phyloP scores from a whole-genome alignment of 2,888 invertebrate genomes.

The Megamerina dolium region DNA sequence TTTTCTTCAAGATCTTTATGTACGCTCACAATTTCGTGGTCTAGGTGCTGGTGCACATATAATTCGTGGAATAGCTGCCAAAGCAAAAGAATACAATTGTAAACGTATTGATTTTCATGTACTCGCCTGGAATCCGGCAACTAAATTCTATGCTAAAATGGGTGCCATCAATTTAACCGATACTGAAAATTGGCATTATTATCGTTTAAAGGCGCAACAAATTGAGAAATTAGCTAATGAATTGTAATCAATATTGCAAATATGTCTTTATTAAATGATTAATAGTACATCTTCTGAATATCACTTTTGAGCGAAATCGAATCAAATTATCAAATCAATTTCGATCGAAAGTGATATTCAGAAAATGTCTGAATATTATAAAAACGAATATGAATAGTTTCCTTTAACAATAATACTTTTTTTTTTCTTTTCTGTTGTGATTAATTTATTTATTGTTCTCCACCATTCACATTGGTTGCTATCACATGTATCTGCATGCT shows the following conservation, averaged over 20 bases:
- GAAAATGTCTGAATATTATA: too few species aligned
- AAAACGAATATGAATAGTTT: too few species aligned
- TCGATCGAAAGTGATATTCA: too few species aligned
- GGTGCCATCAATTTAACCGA: conserved; percentile 64
- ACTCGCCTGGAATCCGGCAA: conserved; percentile 77
- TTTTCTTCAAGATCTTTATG: conserved; percentile 82
- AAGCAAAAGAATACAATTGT: conserved; percentile 53
- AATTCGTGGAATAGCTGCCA: conserved; percentile 44
- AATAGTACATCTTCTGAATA: too few species aligned
- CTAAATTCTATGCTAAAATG: conserved; percentile 64
- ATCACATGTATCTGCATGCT: conserved; percentile 87
- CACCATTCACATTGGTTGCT: conserved; percentile 50
- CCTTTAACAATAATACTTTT: too few species aligned
- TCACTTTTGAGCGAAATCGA: too few species aligned
- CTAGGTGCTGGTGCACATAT: conserved; percentile 43
- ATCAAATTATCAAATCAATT: too few species aligned
- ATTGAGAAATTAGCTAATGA: conserved; percentile 28
- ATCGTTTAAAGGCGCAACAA: conserved; percentile 50
- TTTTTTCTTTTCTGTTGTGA: too few species aligned
- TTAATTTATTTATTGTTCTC: conserved; percentile 39
- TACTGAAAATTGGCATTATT: conserved; percentile 64
- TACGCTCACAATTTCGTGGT: conserved; percentile 60
- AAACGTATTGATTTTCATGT: conserved; percentile 72
- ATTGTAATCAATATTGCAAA: too few species aligned
- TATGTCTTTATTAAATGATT: too few species aligned